Percentiles rank a stretch among this genome's conserved stretches.
Evolutionary conservation across 2,113 vertebrate genomes (phyloP).

Genomic region (Camelus dromedarius): DNA sequence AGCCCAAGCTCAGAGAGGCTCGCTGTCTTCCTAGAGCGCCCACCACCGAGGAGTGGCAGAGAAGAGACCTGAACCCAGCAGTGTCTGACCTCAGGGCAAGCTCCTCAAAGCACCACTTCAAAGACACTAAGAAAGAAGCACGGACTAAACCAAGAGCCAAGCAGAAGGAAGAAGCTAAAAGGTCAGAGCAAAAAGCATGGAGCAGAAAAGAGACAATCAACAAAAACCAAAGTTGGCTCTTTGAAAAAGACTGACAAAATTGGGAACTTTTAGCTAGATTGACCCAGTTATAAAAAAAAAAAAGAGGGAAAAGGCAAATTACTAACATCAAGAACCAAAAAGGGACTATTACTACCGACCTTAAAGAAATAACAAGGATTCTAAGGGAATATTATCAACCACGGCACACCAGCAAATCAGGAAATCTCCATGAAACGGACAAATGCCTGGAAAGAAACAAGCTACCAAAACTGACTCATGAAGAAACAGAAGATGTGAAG

Average conservation of each 20-base stretch:
- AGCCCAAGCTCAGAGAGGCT: not conserved
- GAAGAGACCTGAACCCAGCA: too few relatives aligned
- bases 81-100: not conserved
- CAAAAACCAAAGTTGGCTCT: not conserved
- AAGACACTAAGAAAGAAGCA: not conserved
- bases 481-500: not conserved
- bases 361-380: not conserved
- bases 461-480: not conserved
- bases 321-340: not conserved
- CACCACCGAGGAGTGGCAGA: not conserved
- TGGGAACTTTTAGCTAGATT: not conserved
- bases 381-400: not conserved
- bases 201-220: too few relatives aligned
- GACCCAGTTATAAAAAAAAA: too few relatives aligned
- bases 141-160: not conserved
- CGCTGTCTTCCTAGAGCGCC: fast-evolving
- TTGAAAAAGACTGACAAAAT: not conserved
- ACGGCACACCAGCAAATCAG: too few relatives aligned
- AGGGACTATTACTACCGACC: not conserved
- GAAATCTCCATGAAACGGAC: too few relatives aligned
- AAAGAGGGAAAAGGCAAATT: not conserved
- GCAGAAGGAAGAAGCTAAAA: not conserved
- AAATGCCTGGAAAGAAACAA: not conserved
- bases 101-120: too few relatives aligned
- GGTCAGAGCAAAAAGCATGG: fast-evolving